phyloP scores from a whole-genome alignment of 2,113 vertebrate species.

The Mus musculus region GRCm39 chr12:58597501-58598000 shows the following conservation, averaged over 20 bases:
- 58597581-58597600: not conserved
- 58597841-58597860: conserved; percentile 56
- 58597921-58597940: conserved; percentile 71
- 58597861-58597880: conserved; percentile 69
- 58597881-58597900: conserved; percentile 64
- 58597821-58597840: conserved; percentile 2
- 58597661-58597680: not conserved
- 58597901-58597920: conserved; percentile 67
- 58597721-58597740: conserved; percentile 29
- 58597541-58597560: not conserved
- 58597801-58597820: conserved; percentile 55
- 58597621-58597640: conserved; percentile 28
- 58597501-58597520: not conserved
- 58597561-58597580: not conserved
- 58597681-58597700: conserved; percentile 4
- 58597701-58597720: conserved; percentile 52
- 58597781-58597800: conserved; percentile 4
- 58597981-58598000: conserved; percentile 69
- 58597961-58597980: conserved; percentile 71
- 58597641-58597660: conserved; percentile 25
- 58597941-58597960: conserved; percentile 74
- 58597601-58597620: conserved; percentile 43
- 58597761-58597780: conserved; percentile 45
- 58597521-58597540: conserved; percentile 1
- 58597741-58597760: conserved; percentile 41